Percentiles rank a stretch among this genome's conserved stretches.
Evolutionary conservation across 2,113 vertebrate genomes (phyloP).

Genomic region (Sciurus niger): DNA sequence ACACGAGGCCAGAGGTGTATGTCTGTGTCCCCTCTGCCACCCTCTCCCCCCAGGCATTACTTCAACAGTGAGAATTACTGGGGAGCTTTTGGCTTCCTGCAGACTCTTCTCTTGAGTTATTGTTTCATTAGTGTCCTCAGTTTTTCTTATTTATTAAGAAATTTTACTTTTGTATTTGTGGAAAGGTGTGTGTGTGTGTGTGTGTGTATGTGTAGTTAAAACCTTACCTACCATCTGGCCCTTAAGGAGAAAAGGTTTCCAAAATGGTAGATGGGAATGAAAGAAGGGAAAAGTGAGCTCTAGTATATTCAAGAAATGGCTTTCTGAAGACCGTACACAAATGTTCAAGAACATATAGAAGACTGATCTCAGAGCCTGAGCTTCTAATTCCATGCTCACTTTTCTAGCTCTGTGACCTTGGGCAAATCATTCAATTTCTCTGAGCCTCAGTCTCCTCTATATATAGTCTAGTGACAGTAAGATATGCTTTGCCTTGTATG

Average conservation of each 20-base stretch:
- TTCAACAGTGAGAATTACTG: no score
- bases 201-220: no score
- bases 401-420: not conserved
- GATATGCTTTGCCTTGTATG: not conserved
- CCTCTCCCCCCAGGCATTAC: rapidly evolving
- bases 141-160: not conserved
- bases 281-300: not conserved
- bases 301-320: not conserved
- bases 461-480: not conserved
- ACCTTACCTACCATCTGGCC: not conserved
- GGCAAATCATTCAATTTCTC: not conserved
- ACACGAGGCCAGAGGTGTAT: not conserved
- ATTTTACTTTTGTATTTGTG: not conserved
- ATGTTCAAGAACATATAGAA: not conserved
- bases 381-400: not conserved
- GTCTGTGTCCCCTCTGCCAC: no score
- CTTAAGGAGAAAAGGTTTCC: not conserved
- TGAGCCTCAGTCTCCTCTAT: not conserved
- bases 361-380: not conserved
- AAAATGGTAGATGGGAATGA: not conserved
- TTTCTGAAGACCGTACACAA: not conserved
- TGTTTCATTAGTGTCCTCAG: not conserved
- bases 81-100: not conserved
- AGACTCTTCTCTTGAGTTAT: not conserved
- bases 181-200: no score